phyloP scores from a whole-genome alignment of 2,113 vertebrate species.

The Dermatemys mawii region DNA sequence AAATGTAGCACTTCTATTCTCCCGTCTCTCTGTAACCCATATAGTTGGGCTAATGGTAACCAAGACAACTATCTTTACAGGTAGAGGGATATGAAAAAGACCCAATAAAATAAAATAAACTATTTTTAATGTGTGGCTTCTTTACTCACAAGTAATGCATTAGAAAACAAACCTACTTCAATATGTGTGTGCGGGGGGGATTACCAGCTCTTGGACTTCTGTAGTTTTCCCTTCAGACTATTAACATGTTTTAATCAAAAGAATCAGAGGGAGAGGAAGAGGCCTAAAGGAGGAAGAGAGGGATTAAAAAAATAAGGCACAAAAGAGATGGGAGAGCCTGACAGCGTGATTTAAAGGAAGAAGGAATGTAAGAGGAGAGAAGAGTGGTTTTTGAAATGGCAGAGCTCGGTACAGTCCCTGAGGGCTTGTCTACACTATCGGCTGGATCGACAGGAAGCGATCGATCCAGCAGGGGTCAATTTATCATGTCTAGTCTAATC shows the following conservation, averaged over 20 bases:
- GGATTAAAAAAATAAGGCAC: neutral
- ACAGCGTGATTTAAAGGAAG: neutral
- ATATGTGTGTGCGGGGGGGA: rapidly evolving
- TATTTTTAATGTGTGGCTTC: neutral
- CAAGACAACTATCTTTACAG: neutral
- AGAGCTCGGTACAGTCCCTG: neutral
- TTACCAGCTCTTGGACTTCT: neutral
- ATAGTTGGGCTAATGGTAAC: neutral
- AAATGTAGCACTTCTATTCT: neutral
- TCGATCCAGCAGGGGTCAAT: too few species aligned
- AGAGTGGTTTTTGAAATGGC: neutral
- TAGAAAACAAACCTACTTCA: neutral
- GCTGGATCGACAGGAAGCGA: too few species aligned
- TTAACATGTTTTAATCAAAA: neutral
- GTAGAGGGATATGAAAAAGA: slow-evolving; percentile 9
- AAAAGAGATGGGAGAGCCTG: neutral
- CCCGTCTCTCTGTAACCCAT: neutral
- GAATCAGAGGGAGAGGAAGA: neutral
- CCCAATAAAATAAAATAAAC: neutral
- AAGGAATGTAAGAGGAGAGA: neutral
- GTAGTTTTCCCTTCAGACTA: neutral
- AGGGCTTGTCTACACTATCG: too few species aligned
- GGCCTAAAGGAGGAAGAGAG: neutral
- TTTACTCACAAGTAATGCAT: neutral
- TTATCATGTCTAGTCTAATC: too few species aligned